Base-by-base conservation (phyloP, 2,113 vertebrate genomes). In the Ceyx melanurus region DNA sequence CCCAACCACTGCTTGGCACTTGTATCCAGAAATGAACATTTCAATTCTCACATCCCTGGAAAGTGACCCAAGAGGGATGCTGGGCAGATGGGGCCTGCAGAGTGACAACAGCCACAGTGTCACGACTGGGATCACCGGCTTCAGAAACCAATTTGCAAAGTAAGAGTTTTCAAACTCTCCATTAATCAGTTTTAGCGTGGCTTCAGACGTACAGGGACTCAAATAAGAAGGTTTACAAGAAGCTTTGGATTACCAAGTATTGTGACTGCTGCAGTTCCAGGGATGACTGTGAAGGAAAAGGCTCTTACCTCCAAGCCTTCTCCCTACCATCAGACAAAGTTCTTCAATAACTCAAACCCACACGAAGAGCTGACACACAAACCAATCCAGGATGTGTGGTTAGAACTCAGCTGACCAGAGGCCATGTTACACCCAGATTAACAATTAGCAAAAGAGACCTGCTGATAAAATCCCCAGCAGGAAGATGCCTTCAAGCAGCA, bases 21-120 rank as follows among this genome's bases (percentile, higher is more conserved):
- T 33, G 29, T 2, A 3, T 43, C 75, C 64, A 72, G 62, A 96
- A 67, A 8, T 2, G 13, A 89, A 40, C 16, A 16, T 40, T 88
- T 70, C 50, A 18, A 66, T 95, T 83, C 93, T 75, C 90, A 80
- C 82, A 77, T 70, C 45, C 65, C 78, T 57, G 84, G 71, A 88
- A 86, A 79, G 51, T 7, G 15, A 70, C 45, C 46, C 2, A 0
- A 40, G 35, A 53, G 20, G 48, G 45, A 74, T 0, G 0, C 0
- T 16, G 23, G 73, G 82, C 48, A 82, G 70, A 86, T 13, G 25
- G 5, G 8, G 21, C 22, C 18, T 33, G 29, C 2, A 3, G 58
- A 54, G 57, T 73, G 78, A 81, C 0, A 0, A 57, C 21, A 60
- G 22, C 51, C 2, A 0, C 43, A 74, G 74, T 5, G 28, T 57